Evolutionary conservation across 2,888 invertebrate genomes (phyloP), one percentile per base, ranked within the genome.

Genomic region (Drosophila lutescens): DNA sequence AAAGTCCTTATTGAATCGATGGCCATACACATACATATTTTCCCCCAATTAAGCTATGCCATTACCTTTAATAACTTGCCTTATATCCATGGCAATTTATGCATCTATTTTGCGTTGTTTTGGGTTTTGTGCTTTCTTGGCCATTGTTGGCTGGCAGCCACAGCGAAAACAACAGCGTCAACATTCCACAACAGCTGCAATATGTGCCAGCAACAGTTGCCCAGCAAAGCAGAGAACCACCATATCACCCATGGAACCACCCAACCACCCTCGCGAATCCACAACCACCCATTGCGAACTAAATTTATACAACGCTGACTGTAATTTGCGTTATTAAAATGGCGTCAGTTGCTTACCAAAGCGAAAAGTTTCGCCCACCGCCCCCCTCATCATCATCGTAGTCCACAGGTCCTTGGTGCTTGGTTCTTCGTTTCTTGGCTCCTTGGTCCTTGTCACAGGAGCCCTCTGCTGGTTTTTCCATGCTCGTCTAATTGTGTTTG

Each of bases 251-350:
- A 12, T 5, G 23, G 56, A 50, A 32, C 47, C 30, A 9, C 17
- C 41, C 34, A 50, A 32, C 47, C 30, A 9, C 17, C 60, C 44
- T 6, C 26, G 6, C 10, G 44, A n/a, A 17, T 13, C 40, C 34
- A 36, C 30, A 54, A 43, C 58, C 63, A 50, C 61, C 44, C 38
- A 63, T 49, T 53, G 62, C 43, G 71, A 62, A 85, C 74, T 76
- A 72, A 85, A 81, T 83, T 76, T 78, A 73, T 78, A 80, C 77
- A 77, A 23, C 65, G 74, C 70, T 71, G 69, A 72, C 75, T 85
- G 74, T 85, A 87, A 87, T 87, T 85, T 80, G 76, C 70, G 85
- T 82, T 85, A 79, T 81, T 84, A 81, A 86, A 86, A 84, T 86
- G 83, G 86, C 86, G 80, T 86, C 83, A 80, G 80, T 80, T 83